Evolutionary conservation across 2,888 invertebrate genomes (phyloP).

Genomic region (Hirudinaria manillensis): DNA sequence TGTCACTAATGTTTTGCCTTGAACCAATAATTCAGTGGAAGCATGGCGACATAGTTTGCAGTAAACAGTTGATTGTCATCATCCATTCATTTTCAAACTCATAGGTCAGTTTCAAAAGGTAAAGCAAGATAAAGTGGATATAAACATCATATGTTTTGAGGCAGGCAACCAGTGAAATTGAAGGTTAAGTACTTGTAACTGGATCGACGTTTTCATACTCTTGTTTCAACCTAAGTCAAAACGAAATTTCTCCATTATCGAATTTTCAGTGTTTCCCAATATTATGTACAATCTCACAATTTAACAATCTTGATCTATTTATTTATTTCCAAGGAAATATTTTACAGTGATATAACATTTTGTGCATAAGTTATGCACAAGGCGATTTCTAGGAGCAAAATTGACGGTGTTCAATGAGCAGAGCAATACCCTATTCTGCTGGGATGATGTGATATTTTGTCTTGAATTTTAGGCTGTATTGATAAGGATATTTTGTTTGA

Average conservation of each 20-base stretch:
- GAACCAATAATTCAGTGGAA: slow-evolving; percentile 1
- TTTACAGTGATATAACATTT: too few species aligned
- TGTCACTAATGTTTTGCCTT: neutral
- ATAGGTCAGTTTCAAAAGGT: neutral
- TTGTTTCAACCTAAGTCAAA: neutral
- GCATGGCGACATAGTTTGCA: neutral
- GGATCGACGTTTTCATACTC: neutral
- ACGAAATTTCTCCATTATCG: neutral
- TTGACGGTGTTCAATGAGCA: too few species aligned
- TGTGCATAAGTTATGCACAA: too few species aligned
- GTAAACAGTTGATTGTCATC: neutral
- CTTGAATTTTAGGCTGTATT: too few species aligned
- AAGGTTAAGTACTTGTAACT: neutral
- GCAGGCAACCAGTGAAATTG: neutral
- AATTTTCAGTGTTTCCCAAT: too few species aligned
- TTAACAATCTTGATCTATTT: too few species aligned
- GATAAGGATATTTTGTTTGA: too few species aligned
- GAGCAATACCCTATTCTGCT: too few species aligned
- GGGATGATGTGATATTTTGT: too few species aligned
- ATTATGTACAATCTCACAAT: neutral
- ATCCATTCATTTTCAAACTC: neutral
- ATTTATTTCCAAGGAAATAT: too few species aligned
- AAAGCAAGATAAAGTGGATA: neutral
- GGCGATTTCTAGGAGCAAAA: too few species aligned
- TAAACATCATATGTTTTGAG: neutral